Evolutionary conservation across 2,797 vertebrate species (phyloP).

Genomic region (Perdix hodgsoniae): DNA sequence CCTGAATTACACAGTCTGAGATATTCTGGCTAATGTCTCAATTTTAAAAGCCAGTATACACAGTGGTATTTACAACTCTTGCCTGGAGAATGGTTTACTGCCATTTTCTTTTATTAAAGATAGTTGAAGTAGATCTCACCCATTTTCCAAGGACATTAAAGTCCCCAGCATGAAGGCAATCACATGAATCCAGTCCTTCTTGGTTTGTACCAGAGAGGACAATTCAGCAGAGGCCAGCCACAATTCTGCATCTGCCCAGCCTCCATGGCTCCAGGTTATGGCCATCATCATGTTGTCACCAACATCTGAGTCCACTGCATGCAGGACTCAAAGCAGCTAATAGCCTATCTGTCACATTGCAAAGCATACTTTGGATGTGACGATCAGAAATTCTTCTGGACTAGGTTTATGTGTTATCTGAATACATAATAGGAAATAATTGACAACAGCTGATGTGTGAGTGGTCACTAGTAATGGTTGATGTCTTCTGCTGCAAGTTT

Average conservation of each 20-base stretch:
- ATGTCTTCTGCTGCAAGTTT: background rate
- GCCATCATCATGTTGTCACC: accelerated
- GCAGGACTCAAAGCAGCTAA: background rate
- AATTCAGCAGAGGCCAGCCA: background rate
- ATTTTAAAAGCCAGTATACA: slow-evolving; percentile 60
- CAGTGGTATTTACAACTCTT: slow-evolving; percentile 45
- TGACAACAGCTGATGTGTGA: background rate
- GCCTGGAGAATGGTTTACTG: slow-evolving; percentile 53
- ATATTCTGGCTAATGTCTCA: slow-evolving; percentile 27
- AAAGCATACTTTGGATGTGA: background rate
- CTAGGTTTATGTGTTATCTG: background rate
- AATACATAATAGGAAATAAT: background rate
- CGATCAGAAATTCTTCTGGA: background rate
- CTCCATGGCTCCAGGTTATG: background rate
- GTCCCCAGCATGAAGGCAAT: background rate
- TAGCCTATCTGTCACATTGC: background rate
- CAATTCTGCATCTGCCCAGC: background rate
- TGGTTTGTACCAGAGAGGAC: background rate
- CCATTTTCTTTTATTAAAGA: slow-evolving; percentile 51
- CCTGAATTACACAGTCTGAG: slow-evolving; percentile 31
- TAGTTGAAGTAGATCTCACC: slow-evolving; percentile 22
- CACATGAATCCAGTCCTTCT: background rate
- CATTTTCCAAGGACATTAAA: slow-evolving; percentile 28
- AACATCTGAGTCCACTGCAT: background rate
- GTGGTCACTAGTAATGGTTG: background rate